Evolutionary conservation across 2,888 invertebrate genomes (phyloP).

Genomic region (Celastrina argiolus): DNA sequence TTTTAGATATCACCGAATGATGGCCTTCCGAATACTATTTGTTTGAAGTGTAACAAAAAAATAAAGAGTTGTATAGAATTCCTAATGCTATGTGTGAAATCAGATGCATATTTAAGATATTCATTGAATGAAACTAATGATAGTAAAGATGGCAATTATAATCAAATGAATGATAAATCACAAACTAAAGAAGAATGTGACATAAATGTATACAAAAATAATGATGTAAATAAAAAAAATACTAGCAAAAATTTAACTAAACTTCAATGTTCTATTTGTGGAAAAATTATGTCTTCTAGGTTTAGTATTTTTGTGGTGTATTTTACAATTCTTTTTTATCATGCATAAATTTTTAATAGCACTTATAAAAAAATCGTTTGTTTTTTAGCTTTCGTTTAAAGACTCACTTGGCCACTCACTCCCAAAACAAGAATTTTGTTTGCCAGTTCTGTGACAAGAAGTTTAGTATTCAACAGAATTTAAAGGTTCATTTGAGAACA

Average conservation of each 20-base stretch:
- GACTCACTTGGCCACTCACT: slow-evolving; percentile 65
- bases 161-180: slow-evolving; percentile 20
- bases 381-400: slow-evolving; percentile 63
- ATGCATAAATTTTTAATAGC: no score
- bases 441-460: slow-evolving; percentile 62
- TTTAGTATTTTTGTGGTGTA: slow-evolving; percentile 30
- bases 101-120: slow-evolving; percentile 49
- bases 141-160: slow-evolving; percentile 25
- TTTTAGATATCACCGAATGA: slow-evolving; percentile 59
- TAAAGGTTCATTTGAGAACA: slow-evolving; percentile 64
- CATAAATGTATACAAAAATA: slow-evolving; percentile 23
- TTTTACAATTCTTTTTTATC: background rate
- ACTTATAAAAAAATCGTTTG: background rate
- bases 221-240: slow-evolving; percentile 26
- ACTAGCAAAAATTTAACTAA: slow-evolving; percentile 40
- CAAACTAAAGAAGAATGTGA: slow-evolving; percentile 25
- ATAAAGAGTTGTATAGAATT: slow-evolving; percentile 55
- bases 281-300: slow-evolving; percentile 74
- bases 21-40: slow-evolving; percentile 55
- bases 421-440: slow-evolving; percentile 55
- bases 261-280: slow-evolving; percentile 70
- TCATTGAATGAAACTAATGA: slow-evolving; percentile 37
- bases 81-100: slow-evolving; percentile 50
- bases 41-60: slow-evolving; percentile 49
- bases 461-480: slow-evolving; percentile 62